Evolutionary conservation across 1,140 invertebrate species (phyloP), one percentile per base, ranked within the genome.

Genomic region (Harpegnathos saltator): DNA sequence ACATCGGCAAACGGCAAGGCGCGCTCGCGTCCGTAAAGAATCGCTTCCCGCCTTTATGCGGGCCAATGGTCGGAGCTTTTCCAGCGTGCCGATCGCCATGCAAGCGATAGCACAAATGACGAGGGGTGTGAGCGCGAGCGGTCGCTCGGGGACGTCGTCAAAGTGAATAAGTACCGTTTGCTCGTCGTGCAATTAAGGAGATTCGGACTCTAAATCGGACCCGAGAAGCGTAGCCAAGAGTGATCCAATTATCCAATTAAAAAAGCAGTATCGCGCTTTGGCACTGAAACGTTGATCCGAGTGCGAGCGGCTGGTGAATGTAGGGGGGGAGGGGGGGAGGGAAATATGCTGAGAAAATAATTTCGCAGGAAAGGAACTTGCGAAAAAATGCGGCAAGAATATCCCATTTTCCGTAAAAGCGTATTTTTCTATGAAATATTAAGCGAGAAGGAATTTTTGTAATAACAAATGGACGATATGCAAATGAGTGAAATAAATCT

Each of bases 51-150:
- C 12, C n/a, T 29, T 38, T 82, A 38, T 62, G 44, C 17, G 7
- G 3, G 15, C 19, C 44, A n/a, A 71, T 52, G 22, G 19, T 24
- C 17, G 5, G 14, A 29, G 11, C 14, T 29, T 48, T 12, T 75
- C n/a, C 12, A 50, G 9, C 29, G 11, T 29, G 50, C 1, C 44
- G n/a, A 82, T 69, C 19, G 50, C 65, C 38, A 74, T 26, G 14
- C 38, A 82, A 63, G 9, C 22, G 58, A 72, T 71, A 72, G 78
- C 22, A 63, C 26, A 54, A 62, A 71, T 78, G 26, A 66, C 15
- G 50, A 44, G 7, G 19, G 9, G 12, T 4, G 15, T 19, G 44
- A 24, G 22, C 22, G 15, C 50, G n/a, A 69, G 38, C 15, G 29
- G 11, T 2, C 19, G 24, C 7, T 77, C 26, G 26, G 71, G 50